These are phyloP conservation scores for Sus cebifrons DNA, from an alignment of 2,797 vertebrate species.

Conservation along the genomic window DNA sequence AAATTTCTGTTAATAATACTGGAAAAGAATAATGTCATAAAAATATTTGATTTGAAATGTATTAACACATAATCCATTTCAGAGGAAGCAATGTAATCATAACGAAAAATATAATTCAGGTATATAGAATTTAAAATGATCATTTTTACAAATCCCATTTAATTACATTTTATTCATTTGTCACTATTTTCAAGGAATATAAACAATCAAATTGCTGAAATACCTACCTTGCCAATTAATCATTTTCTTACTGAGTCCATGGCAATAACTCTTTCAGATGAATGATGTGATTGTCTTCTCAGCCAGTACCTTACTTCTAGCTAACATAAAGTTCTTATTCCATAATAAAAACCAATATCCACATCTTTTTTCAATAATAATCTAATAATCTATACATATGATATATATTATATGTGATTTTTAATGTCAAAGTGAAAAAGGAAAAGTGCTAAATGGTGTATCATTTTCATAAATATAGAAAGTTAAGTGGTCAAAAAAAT, in stretches of 20 bases:
- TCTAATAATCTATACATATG: background rate
- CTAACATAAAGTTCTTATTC: slow-evolving; percentile 32
- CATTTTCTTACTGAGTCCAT: slow-evolving; percentile 70
- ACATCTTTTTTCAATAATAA: background rate
- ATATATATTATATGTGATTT: background rate
- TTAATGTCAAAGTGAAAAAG: background rate
- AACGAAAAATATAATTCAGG: slow-evolving; percentile 89
- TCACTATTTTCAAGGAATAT: slow-evolving; percentile 88
- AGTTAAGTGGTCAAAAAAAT: background rate
- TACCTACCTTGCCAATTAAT: slow-evolving; percentile 88
- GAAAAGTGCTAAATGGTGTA: background rate
- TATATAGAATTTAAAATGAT: slow-evolving; percentile 87
- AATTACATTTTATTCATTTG: slow-evolving; percentile 93
- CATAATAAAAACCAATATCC: background rate
- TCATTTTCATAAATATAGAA: background rate
- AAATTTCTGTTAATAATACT: slow-evolving; percentile 82
- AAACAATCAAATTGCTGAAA: slow-evolving; percentile 90
- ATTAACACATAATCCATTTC: slow-evolving; percentile 89
- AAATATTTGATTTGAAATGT: slow-evolving; percentile 79
- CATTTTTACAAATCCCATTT: slow-evolving; percentile 87
- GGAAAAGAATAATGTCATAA: slow-evolving; percentile 74
- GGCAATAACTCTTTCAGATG: background rate
- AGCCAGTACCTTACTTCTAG: background rate
- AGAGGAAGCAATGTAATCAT: slow-evolving; percentile 91
- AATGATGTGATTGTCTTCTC: background rate